Conservation (phyloP, 2,797 vertebrate genomes). For the Tragelaphus eurycerus region DNA sequence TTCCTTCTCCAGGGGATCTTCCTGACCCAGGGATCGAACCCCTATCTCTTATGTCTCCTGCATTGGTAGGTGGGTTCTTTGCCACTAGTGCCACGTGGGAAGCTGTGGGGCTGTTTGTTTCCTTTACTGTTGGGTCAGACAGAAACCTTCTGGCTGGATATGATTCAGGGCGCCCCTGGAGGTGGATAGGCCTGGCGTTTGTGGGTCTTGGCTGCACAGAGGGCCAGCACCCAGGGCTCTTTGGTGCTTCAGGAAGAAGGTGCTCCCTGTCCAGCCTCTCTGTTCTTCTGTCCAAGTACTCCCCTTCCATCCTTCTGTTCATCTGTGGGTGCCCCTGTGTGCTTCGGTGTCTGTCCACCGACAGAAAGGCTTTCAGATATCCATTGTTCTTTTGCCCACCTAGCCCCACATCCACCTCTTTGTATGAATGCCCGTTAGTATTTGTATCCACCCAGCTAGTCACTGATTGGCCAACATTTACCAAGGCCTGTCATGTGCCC, state of each 20-base stretch:
- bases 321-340: neutral
- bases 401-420: neutral
- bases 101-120: neutral
- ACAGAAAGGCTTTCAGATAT: neutral
- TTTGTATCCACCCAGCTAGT: neutral
- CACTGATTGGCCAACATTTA: neutral
- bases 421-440: neutral
- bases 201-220: neutral
- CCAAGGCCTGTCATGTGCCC: neutral
- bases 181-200: neutral
- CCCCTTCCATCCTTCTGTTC: neutral
- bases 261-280: neutral
- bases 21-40: neutral
- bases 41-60: neutral
- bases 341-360: neutral
- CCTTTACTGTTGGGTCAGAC: neutral
- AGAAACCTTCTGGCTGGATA: neutral
- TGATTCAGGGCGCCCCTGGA: neutral
- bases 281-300: neutral
- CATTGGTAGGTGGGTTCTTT: neutral
- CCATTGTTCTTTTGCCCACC: neutral
- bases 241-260: neutral
- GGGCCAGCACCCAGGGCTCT: neutral
- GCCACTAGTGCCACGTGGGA: neutral
- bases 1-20: neutral